Base-by-base conservation (phyloP, 2,888 invertebrate species). In the Nebria brevicollis region DNA sequence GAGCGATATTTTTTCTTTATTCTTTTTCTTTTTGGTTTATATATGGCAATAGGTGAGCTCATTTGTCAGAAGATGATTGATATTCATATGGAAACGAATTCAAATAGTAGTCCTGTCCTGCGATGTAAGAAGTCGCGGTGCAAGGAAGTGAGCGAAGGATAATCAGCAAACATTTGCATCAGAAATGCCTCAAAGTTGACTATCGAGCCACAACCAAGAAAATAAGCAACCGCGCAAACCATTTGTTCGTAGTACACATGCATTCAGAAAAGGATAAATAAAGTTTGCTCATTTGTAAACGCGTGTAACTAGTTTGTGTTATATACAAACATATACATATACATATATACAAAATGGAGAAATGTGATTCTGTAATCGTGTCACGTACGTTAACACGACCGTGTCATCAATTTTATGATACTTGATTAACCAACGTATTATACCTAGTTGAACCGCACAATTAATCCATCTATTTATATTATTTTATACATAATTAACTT, bases 241-340 rank as follows among this genome's bases (percentile, higher is more conserved):
- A 43, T 84, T 84, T 85, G 84, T 80, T 72, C 41, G 75, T 70
- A 13, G 65, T n/a, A 34, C 34, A 72, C 77, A 64, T 70, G 64
- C 72, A 72, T 34, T 34, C 26, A 41, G 13, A 72, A 75, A 86
- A 87, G 86, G 86, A 87, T 86, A 86, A 87, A 87, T 87, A 86
- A 87, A 87, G 86, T 87, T 87, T 86, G 86, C 86, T 87, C 87
- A 87, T 87, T 88, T 86, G 87, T 86, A 85, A 87, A 87, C 70
- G 82, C 81, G 81, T 81, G 82, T 83, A 83, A 83, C 82, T 82
- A 80, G 83, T 82, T 75, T 43, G 77, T 75, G 78, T 75, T 54
- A 68, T 15, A 68, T 6, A 54, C 54, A 54, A 2, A 25, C 26
- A 70, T 3, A 68, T 68, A 70, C 25, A 70, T 15, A 11, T 7